These are phyloP conservation scores for Heliconius charithonia DNA, from an alignment of 2,888 invertebrate genomes.

Conservation along the genomic window DNA sequence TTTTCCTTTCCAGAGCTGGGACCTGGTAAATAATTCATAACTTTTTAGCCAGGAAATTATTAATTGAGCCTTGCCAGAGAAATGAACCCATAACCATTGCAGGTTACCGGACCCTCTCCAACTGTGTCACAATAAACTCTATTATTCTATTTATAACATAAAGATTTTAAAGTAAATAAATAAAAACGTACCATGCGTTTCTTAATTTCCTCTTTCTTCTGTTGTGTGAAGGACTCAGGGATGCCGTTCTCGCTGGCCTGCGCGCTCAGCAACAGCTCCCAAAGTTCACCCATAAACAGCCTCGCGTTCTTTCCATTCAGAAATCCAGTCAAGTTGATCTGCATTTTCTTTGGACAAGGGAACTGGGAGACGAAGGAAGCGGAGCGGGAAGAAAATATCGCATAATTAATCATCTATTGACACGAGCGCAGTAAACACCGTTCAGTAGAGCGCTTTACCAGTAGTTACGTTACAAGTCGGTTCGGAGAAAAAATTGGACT, in stretches of 20 bases:
- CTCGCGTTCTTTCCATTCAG: slow-evolving; percentile 98
- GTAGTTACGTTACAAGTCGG: slow-evolving; percentile 24
- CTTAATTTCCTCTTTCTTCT: slow-evolving; percentile 98
- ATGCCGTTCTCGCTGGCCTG: slow-evolving; percentile 98
- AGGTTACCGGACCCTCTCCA: background rate
- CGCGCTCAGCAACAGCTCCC: slow-evolving; percentile 97
- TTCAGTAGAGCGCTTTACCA: slow-evolving; percentile 28
- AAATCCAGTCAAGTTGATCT: slow-evolving; percentile 99
- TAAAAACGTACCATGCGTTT: slow-evolving; percentile 88
- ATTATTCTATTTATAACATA: background rate
- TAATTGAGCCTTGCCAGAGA: background rate
- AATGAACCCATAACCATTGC: background rate
- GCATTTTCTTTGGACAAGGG: slow-evolving; percentile 99
- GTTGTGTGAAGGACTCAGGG: slow-evolving; percentile 96
- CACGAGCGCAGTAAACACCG: slow-evolving; percentile 22
- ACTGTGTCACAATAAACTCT: background rate
- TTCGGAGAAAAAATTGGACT: slow-evolving; percentile 52
- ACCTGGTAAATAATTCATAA: too few relatives aligned
- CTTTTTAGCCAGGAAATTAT: background rate
- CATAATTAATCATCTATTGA: slow-evolving; percentile 57
- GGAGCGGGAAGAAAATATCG: slow-evolving; percentile 75
- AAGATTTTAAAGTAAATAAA: slow-evolving; percentile 26
- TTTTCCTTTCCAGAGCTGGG: background rate
- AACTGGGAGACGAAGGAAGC: slow-evolving; percentile 85
- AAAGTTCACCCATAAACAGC: slow-evolving; percentile 98